These are phyloP conservation scores for Carpatolechia fugitivella DNA, from an alignment of 2,888 invertebrate genomes.

Conservation along the genomic window DNA sequence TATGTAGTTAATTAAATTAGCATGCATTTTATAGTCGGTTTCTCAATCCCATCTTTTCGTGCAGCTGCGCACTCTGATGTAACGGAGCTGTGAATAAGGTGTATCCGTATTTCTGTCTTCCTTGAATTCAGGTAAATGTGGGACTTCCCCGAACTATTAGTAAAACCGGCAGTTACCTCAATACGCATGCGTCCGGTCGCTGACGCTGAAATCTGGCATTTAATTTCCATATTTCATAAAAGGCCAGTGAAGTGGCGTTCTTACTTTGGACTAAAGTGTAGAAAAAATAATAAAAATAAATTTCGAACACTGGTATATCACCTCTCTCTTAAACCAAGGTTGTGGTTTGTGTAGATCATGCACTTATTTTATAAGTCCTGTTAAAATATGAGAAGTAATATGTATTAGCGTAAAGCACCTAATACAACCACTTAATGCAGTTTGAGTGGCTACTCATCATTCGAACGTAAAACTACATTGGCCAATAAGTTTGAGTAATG, in stretches of 20 bases:
- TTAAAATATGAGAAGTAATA: neutral
- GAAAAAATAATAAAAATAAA: constrained; percentile 3
- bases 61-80: neutral
- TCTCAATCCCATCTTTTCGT: neutral
- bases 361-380: constrained; percentile 1
- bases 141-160: neutral
- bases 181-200: neutral
- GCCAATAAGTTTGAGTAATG: neutral
- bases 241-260: neutral
- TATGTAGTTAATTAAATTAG: neutral
- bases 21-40: neutral
- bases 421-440: neutral
- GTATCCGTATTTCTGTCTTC: constrained; percentile 9
- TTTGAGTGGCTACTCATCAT: neutral
- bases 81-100: neutral
- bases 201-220: neutral
- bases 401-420: neutral
- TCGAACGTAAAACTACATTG: neutral
- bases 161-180: neutral
- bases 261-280: neutral
- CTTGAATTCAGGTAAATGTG: neutral
- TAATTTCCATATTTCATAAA: constrained; percentile 3
- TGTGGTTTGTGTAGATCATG: neutral
- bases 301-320: neutral
- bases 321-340: constrained; percentile 10